Conservation (phyloP, 2,888 invertebrate species). For the Melieria omissa region DNA sequence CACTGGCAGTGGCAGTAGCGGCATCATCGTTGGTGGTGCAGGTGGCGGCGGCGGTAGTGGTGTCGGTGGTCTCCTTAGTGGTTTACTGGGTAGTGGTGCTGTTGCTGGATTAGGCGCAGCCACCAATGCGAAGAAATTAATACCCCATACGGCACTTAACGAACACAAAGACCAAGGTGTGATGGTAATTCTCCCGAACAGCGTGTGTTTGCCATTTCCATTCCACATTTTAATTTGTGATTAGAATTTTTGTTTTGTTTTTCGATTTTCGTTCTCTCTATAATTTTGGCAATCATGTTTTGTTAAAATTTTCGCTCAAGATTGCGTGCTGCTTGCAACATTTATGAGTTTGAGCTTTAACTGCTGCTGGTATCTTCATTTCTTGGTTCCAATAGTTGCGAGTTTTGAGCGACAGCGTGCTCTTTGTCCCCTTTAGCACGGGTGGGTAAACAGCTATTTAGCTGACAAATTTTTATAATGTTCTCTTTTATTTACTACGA, state of each 20-base stretch:
- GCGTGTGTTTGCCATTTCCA: slow-evolving; percentile 7
- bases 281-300: too few species aligned
- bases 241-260: slow-evolving; percentile 15
- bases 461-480: too few species aligned
- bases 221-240: neutral
- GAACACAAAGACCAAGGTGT: slow-evolving; percentile 68
- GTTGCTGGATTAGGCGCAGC: slow-evolving; percentile 40
- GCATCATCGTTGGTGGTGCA: slow-evolving; percentile 42
- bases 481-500: too few species aligned
- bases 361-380: too few species aligned
- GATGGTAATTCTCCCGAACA: slow-evolving; percentile 61
- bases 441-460: too few species aligned
- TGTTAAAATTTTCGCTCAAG: too few species aligned
- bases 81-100: slow-evolving; percentile 35
- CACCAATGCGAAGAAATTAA: slow-evolving; percentile 58
- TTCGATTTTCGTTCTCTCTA: neutral
- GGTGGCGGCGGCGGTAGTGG: slow-evolving; percentile 35
- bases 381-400: too few species aligned
- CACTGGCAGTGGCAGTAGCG: slow-evolving; percentile 44
- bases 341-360: too few species aligned
- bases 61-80: slow-evolving; percentile 30
- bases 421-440: too few species aligned
- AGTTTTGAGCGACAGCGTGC: too few species aligned
- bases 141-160: slow-evolving; percentile 49
- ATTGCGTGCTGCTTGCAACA: too few species aligned